Percentiles rank a stretch among this genome's conserved stretches.
phyloP scores from a whole-genome alignment of 2,888 invertebrate species.

The Tinea semifulvella region DNA sequence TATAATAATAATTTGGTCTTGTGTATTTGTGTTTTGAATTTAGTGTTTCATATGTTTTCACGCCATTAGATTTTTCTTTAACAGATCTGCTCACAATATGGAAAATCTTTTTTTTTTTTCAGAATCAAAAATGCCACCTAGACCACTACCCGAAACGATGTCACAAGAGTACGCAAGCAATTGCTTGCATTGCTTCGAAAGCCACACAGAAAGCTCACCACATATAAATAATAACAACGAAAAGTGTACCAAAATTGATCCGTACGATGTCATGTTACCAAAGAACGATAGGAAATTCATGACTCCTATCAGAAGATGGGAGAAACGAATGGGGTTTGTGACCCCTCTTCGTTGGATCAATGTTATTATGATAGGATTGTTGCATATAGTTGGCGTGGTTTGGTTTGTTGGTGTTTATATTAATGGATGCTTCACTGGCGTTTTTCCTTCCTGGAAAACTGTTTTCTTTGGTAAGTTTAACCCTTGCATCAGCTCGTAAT shows the following conservation, averaged over 20 bases:
- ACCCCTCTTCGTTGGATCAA: slow-evolving; percentile 74
- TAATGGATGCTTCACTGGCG: slow-evolving; percentile 23
- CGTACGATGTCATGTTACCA: slow-evolving; percentile 32
- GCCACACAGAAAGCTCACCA: slow-evolving; percentile 19
- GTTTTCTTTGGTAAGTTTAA: slow-evolving; percentile 71
- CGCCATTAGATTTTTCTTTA: too few relatives aligned
- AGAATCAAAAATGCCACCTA: slow-evolving; percentile 27
- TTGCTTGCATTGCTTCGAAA: slow-evolving; percentile 23
- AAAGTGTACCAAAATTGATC: slow-evolving; percentile 10
- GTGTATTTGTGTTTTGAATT: too few relatives aligned
- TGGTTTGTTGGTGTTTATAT: slow-evolving; percentile 27
- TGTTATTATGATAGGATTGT: slow-evolving; percentile 56
- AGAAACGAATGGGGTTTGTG: slow-evolving; percentile 52
- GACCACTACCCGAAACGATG: slow-evolving; percentile 27
- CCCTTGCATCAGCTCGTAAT: too few relatives aligned
- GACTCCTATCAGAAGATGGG: slow-evolving; percentile 34
- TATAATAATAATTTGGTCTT: too few relatives aligned
- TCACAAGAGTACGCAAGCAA: slow-evolving; percentile 20
- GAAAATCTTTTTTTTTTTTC: slow-evolving; percentile 14
- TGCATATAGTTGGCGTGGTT: slow-evolving; percentile 55
- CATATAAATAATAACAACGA: slow-evolving; percentile 16
- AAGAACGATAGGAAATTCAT: slow-evolving; percentile 32
- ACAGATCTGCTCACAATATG: not conserved
- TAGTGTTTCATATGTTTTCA: too few relatives aligned
- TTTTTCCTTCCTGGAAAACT: slow-evolving; percentile 45